phyloP scores from a whole-genome alignment of 23 tunicate genomes.

The Trididemnum miniatum region DNA sequence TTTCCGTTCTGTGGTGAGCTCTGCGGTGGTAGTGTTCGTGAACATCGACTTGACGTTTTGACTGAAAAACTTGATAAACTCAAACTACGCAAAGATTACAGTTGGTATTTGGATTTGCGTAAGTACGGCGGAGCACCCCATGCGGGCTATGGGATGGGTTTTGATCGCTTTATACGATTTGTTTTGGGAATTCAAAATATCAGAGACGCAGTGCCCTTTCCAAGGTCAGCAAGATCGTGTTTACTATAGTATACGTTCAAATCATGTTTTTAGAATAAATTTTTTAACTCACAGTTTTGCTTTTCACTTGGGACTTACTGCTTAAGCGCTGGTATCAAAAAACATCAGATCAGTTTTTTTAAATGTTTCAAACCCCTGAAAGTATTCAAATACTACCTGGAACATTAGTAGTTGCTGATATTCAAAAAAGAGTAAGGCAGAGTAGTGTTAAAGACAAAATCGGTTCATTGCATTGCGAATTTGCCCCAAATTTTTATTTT shows the following conservation, averaged over 20 bases:
- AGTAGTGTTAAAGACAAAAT: too few species aligned
- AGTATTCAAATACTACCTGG: too few species aligned
- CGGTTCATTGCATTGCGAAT: too few species aligned
- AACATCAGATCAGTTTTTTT: too few species aligned
- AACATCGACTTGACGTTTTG: slow-evolving; percentile 53
- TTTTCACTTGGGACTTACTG: too few species aligned
- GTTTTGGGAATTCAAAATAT: slow-evolving; percentile 66
- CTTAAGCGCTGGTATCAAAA: too few species aligned
- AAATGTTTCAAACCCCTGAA: too few species aligned
- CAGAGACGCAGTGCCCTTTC: slow-evolving; percentile 86
- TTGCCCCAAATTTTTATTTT: too few species aligned
- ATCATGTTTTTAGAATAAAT: too few species aligned
- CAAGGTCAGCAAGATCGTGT: slow-evolving; percentile 43
- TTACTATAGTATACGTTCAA: slow-evolving; percentile 38
- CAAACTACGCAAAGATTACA: slow-evolving; percentile 24
- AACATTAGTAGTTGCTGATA: too few species aligned
- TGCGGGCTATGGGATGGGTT: slow-evolving; percentile 87
- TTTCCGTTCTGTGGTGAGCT: slow-evolving; percentile 82
- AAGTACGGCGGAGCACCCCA: slow-evolving; percentile 76
- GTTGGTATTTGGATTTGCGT: slow-evolving; percentile 79
- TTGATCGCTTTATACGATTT: slow-evolving; percentile 77
- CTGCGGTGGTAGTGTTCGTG: slow-evolving; percentile 87
- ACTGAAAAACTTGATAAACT: not conserved
- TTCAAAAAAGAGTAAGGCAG: too few species aligned
- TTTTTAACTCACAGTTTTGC: too few species aligned